phyloP scores from a whole-genome alignment of 2,797 vertebrate species.

The Lithobates pipiens region DNA sequence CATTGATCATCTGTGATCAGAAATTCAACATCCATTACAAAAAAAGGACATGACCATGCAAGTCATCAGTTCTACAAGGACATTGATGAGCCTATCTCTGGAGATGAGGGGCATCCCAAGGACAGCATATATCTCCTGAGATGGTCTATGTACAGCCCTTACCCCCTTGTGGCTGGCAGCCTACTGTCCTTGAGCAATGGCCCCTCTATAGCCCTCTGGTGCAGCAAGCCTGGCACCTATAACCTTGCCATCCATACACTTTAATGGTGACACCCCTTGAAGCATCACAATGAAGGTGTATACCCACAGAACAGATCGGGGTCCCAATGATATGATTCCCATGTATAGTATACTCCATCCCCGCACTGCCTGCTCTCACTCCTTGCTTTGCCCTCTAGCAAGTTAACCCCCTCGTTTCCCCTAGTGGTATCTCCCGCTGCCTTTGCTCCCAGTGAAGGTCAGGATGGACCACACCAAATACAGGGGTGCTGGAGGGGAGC shows the following conservation, averaged over 20 bases:
- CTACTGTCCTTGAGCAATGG: background rate
- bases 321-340: background rate
- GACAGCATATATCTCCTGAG: too few species aligned
- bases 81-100: too few species aligned
- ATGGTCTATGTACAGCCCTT: background rate
- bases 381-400: constrained; percentile 40
- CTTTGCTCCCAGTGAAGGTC: constrained; percentile 6
- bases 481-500: background rate
- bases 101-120: too few species aligned
- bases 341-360: background rate
- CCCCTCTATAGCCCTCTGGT: background rate
- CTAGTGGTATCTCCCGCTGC: constrained; percentile 42
- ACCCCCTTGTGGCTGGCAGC: background rate
- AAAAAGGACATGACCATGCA: too few species aligned
- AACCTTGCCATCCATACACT: too few species aligned
- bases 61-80: too few species aligned
- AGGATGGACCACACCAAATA: constrained; percentile 6
- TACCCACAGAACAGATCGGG: background rate
- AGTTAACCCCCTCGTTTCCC: constrained; percentile 31
- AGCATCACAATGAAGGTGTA: too few species aligned
- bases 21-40: too few species aligned
- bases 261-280: too few species aligned
- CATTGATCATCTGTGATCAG: too few species aligned
- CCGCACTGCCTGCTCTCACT: constrained; percentile 33
- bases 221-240: background rate